Evolutionary conservation across 2,888 invertebrate genomes (phyloP).

Genomic region (Dynastes maya): DNA sequence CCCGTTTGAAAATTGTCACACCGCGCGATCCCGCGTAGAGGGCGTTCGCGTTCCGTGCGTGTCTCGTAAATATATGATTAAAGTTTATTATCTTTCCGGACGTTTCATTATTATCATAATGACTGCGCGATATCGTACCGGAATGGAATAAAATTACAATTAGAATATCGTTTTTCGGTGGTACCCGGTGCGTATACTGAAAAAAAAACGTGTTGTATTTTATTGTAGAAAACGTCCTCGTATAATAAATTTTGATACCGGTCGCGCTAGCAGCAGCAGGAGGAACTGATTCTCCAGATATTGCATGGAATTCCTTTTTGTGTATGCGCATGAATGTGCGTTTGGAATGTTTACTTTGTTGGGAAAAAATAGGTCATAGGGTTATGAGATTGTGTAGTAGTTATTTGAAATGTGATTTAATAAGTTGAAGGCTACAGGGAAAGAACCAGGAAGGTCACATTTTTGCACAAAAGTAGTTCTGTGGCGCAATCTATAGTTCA

Average conservation of each 20-base stretch:
- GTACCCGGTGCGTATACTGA: conserved; percentile 37
- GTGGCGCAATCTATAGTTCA: too few relatives aligned
- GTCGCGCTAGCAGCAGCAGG: not conserved
- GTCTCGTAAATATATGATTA: conserved; percentile 49
- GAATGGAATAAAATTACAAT: conserved; percentile 49
- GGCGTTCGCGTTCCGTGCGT: conserved; percentile 45
- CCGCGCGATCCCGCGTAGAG: conserved; percentile 24
- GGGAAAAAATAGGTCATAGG: conserved; percentile 30
- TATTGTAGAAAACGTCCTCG: conserved; percentile 27
- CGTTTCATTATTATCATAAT: conserved; percentile 49
- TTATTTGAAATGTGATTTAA: too few relatives aligned
- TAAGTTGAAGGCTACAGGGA: too few relatives aligned
- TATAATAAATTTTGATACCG: conserved; percentile 37
- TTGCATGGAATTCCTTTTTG: not conserved
- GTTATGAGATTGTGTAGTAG: not conserved
- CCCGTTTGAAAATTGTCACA: conserved; percentile 51
- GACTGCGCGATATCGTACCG: conserved; percentile 45
- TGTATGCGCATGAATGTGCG: not conserved
- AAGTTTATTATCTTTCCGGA: conserved; percentile 50
- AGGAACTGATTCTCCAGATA: conserved; percentile 27
- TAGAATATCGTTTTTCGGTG: conserved; percentile 44
- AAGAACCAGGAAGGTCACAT: too few relatives aligned
- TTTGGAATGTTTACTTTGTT: not conserved
- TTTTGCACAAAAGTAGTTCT: too few relatives aligned
- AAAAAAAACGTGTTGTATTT: conserved; percentile 20